phyloP scores from a whole-genome alignment of 2,797 vertebrate species.

The Sebastes nivosus region DNA sequence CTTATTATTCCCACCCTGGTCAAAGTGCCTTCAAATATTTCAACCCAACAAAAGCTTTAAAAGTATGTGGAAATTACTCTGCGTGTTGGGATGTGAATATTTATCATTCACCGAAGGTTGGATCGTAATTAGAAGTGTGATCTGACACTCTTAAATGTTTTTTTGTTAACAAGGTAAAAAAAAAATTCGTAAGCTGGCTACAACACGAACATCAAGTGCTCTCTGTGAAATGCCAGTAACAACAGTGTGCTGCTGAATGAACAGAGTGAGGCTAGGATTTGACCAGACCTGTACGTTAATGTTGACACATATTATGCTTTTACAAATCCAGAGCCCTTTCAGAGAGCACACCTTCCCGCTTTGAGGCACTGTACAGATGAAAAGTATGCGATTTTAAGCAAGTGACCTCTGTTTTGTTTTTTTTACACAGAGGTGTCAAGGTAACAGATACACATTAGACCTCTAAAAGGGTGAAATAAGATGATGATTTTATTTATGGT shows the following conservation, averaged over 20 bases:
- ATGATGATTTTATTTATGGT: slow-evolving; percentile 16
- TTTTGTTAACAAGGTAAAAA: not conserved
- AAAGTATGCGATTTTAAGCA: slow-evolving; percentile 21
- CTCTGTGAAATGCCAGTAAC: slow-evolving; percentile 37
- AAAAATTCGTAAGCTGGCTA: slow-evolving; percentile 19
- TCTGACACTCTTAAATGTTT: slow-evolving; percentile 8
- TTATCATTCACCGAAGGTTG: slow-evolving; percentile 18
- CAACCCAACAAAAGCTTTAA: slow-evolving; percentile 22
- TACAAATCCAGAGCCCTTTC: slow-evolving; percentile 11
- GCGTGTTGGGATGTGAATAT: slow-evolving; percentile 3
- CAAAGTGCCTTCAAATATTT: slow-evolving; percentile 18
- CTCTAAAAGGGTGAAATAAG: not conserved
- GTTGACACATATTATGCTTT: slow-evolving; percentile 52
- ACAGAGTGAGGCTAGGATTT: slow-evolving; percentile 34
- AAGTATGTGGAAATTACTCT: slow-evolving; percentile 32
- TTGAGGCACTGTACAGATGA: not conserved
- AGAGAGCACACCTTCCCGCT: slow-evolving; percentile 5
- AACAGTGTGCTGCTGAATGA: slow-evolving; percentile 36
- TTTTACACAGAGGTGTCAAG: not conserved
- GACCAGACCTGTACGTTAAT: slow-evolving; percentile 60
- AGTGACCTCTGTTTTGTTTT: slow-evolving; percentile 4
- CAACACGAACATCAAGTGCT: slow-evolving; percentile 48
- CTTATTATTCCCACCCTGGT: slow-evolving; percentile 36
- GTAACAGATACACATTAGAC: slow-evolving; percentile 14
- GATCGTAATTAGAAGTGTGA: slow-evolving; percentile 4